Base-by-base conservation (phyloP, 2,797 vertebrate genomes). In the Miichthys miiuy region DNA sequence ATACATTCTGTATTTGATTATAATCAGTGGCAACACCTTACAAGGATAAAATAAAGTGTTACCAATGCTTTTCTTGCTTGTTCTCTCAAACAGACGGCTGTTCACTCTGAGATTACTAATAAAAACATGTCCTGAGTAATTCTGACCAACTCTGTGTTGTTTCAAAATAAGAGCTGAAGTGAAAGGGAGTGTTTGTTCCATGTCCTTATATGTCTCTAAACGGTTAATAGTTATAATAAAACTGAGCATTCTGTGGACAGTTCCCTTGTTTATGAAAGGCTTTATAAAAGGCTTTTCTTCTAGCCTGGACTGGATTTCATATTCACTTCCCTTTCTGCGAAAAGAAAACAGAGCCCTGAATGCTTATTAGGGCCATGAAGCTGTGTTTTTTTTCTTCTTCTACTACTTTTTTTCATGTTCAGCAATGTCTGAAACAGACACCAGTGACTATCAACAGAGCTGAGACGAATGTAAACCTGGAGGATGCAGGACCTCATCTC, bases 321-420 rank as follows among this genome's bases (percentile, higher is more conserved):
- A 69, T 74, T 85, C 88, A 86, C 87, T 90, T 93, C 91, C 88
- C 68, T 73, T 88, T 48, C 64, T 68, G 75, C 1, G 2, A 68
- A 84, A 86, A 65, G 62, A 82, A 87, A 87, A 87, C 68, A 70
- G 23, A 74, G 68, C 50, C 27, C 72, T 78, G 67, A 80, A 85
- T 71, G 60, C 77, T 77, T 52, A 65, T 55, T 47, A 61, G 18
- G 51, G 17, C 46, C 9, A 44, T 44, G n/a, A 56, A 51, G 48
- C 21, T 11, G 13, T 17, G 13, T 27, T 48, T 18, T 60, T 30
- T 6, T 71, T 55, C 12, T 30, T 44, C 51, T 34, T 25, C 41
- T 11, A 41, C 42, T 65, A 21, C 51, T 55, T 61, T 44, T 30
- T 16, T 66, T 2, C 17, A 61, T 1, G 1, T 41, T 62, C 25